Conservation (phyloP, 2,888 invertebrate genomes). For the Palloptera scutellata region DNA sequence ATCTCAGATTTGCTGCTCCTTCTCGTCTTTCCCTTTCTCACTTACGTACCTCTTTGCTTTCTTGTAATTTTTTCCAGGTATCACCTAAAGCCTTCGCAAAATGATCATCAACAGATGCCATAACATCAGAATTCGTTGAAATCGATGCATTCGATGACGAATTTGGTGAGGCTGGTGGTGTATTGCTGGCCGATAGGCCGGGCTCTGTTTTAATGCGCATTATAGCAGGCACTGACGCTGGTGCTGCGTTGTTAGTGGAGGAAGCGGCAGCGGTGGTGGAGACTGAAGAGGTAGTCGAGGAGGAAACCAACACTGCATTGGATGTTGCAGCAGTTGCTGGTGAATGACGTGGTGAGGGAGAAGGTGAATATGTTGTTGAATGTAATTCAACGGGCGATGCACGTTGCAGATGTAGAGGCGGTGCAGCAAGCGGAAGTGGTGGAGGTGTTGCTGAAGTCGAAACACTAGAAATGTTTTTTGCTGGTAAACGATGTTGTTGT, state of each 20-base stretch:
- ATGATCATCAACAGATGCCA: constrained; percentile 83
- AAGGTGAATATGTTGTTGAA: constrained; percentile 19
- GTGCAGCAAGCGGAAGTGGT: neutral
- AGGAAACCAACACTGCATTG: constrained; percentile 35
- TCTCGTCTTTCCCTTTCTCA: constrained; percentile 23
- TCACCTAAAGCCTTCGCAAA: constrained; percentile 89
- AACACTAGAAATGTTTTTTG: constrained; percentile 13
- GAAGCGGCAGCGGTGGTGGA: constrained; percentile 26
- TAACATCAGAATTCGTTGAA: constrained; percentile 42
- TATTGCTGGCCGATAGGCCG: constrained; percentile 52
- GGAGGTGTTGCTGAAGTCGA: neutral
- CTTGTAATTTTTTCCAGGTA: constrained; percentile 81
- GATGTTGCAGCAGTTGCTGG: constrained; percentile 33
- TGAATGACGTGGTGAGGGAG: constrained; percentile 34
- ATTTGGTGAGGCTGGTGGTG: constrained; percentile 53
- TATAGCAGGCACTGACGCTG: constrained; percentile 49
- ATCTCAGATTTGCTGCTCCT: no score
- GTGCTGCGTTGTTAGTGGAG: constrained; percentile 24
- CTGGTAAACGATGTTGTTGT: constrained; percentile 39
- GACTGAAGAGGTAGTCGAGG: constrained; percentile 18
- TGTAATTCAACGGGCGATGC: constrained; percentile 10
- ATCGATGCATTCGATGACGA: constrained; percentile 49
- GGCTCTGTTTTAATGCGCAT: constrained; percentile 59
- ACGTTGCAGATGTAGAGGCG: no score
- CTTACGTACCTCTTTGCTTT: constrained; percentile 64